Evolutionary conservation across 2,888 invertebrate genomes (phyloP).

Genomic region (Tipula unca): DNA sequence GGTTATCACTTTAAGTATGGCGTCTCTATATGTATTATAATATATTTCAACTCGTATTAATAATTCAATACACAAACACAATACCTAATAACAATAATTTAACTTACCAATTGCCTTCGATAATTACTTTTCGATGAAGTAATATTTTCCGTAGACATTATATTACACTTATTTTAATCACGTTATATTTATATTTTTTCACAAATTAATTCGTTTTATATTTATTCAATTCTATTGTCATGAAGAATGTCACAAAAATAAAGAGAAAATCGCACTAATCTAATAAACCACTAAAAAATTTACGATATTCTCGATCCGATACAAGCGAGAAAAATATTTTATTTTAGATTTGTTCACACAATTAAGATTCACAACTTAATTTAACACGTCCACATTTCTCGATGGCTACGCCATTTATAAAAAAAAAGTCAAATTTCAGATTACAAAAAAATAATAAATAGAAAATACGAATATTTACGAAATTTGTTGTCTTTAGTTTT

Average conservation of each 20-base stretch:
- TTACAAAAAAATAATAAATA: neutral
- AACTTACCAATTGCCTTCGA: slow-evolving; percentile 42
- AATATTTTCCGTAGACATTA: slow-evolving; percentile 27
- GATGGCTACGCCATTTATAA: slow-evolving; percentile 34
- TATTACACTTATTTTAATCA: slow-evolving; percentile 1
- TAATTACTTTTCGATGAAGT: slow-evolving; percentile 31
- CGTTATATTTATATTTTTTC: neutral
- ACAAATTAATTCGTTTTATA: neutral
- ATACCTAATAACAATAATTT: neutral
- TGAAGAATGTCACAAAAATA: neutral
- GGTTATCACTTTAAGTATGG: neutral
- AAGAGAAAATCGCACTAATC: neutral
- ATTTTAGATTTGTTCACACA: neutral
- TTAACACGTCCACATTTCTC: slow-evolving; percentile 33
- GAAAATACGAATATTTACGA: neutral
- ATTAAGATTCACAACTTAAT: slow-evolving; percentile 25
- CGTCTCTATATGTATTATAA: neutral
- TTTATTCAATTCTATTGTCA: neutral
- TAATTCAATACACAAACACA: neutral
- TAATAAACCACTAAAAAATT: neutral
- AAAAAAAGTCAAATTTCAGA: slow-evolving; percentile 24
- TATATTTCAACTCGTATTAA: neutral
- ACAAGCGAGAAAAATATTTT: neutral
- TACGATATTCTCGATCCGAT: neutral
- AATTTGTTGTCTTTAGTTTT: neutral